Evolutionary conservation across 2,797 vertebrate genomes (phyloP), one percentile per base, ranked within the genome.

Genomic region (Galagoides demidoff): DNA sequence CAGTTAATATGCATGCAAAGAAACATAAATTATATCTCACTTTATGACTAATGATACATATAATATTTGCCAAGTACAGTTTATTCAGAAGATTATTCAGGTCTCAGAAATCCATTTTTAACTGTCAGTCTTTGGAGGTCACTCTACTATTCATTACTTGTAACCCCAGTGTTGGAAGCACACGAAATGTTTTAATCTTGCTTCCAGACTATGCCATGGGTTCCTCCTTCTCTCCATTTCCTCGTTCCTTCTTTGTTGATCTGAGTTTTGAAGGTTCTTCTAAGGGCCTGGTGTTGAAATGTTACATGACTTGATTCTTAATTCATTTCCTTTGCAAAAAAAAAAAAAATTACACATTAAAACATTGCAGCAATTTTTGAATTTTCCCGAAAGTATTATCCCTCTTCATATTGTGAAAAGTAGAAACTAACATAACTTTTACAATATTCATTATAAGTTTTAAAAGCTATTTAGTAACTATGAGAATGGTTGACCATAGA

Each of bases 111-210:
- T 13, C 22, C 59, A 43, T 76, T 93, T 97, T 81, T 89, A 94
- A 64, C 87, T 64, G 45, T 86, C 77, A 94, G 61, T 76, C 1
- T 95, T 92, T 31, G 17, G 71, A 37, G 43, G 39, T 96, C 43
- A 71, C 57, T 43, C 34, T 61, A 85, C 95, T 12, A 25, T 85
- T 97, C 70, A 57, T 97, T 97, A 96, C 78, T 96, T 87, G 82
- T 49, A 95, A 73, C 49, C 87, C 73, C 93, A 31, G 57, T n/a
- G 57, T 31, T 29, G 85, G 43, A 92, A 89, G 14, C 71, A 17
- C 68, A 73, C 34, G 22, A 34, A 87, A 85, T 14, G 0, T 34
- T 94, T 96, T 87, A 78, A 87, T 94, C 84, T 91, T 88, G 73
- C 29, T 93, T 94, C 76, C 81, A 88, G 90, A 78, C 37, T 64